phyloP scores from a whole-genome alignment of 2,888 invertebrate genomes.

The Cataglyphis altisquamis region DNA sequence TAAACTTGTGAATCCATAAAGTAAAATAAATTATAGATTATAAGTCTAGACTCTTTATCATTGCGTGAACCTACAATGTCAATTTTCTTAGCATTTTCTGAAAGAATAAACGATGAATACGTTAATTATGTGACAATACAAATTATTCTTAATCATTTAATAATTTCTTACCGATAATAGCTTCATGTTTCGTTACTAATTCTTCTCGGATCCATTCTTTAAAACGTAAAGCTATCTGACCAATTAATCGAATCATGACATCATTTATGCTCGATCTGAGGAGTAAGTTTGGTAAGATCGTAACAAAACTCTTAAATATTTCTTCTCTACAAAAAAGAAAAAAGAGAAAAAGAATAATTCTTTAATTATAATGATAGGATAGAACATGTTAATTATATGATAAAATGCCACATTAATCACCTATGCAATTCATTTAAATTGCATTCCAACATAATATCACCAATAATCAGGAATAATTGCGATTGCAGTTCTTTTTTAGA shows the following conservation, averaged over 20 bases:
- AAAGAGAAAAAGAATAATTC: not conserved
- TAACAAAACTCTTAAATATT: slow-evolving; percentile 79
- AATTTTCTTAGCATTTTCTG: slow-evolving; percentile 83
- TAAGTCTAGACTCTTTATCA: slow-evolving; percentile 80
- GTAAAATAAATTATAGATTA: slow-evolving; percentile 84
- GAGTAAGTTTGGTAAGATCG: slow-evolving; percentile 79
- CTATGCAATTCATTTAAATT: slow-evolving; percentile 83
- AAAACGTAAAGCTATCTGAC: slow-evolving; percentile 80
- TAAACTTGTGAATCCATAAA: slow-evolving; percentile 82
- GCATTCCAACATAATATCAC: slow-evolving; percentile 86
- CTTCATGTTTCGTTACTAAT: slow-evolving; percentile 76
- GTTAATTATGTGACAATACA: not conserved
- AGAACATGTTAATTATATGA: slow-evolving; percentile 39
- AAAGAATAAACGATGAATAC: slow-evolving; percentile 5
- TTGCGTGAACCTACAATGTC: slow-evolving; percentile 79
- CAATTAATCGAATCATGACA: slow-evolving; percentile 80
- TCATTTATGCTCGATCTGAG: slow-evolving; percentile 78
- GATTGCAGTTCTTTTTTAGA: slow-evolving; percentile 79
- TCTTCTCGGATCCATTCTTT: slow-evolving; percentile 78
- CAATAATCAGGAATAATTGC: slow-evolving; percentile 86
- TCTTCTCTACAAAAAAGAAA: slow-evolving; percentile 72
- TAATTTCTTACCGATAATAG: slow-evolving; percentile 78
- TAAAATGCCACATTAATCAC: slow-evolving; percentile 69
- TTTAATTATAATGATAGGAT: not conserved
- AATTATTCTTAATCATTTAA: not conserved